phyloP scores from a whole-genome alignment of 2,113 vertebrate species.

The Rhinolophus ferrumequinum region DNA sequence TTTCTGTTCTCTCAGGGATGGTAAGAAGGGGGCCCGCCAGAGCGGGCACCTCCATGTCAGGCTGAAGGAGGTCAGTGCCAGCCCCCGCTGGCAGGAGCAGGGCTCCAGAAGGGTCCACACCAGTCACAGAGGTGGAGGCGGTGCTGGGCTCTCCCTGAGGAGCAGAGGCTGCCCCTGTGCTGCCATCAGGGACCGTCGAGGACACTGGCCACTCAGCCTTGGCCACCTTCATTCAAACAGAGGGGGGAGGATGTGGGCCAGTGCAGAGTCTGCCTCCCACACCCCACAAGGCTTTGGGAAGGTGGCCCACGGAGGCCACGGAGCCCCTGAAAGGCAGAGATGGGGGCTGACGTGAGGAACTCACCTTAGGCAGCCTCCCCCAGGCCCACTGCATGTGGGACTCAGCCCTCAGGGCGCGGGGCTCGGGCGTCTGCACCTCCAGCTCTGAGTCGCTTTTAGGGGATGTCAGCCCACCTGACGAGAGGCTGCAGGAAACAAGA shows the following conservation, averaged over 20 bases:
- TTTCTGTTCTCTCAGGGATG: background rate
- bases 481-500: conserved; percentile 78
- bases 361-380: conserved; percentile 94
- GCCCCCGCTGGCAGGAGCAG: background rate
- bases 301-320: rapidly evolving
- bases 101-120: background rate
- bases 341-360: background rate
- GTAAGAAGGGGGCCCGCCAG: background rate
- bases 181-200: background rate
- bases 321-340: background rate
- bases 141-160: background rate
- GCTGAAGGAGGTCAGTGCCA: background rate
- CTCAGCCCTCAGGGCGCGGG: conserved; percentile 77
- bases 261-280: background rate
- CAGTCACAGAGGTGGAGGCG: conserved; percentile 16
- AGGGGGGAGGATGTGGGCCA: rapidly evolving
- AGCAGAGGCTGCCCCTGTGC: background rate
- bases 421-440: conserved; percentile 85
- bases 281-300: background rate
- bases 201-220: conserved; percentile 56
- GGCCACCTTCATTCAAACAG: conserved; percentile 78
- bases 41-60: background rate
- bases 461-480: conserved; percentile 79
- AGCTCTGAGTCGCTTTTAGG: conserved; percentile 97
- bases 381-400: conserved; percentile 94